phyloP scores from a whole-genome alignment of 2,888 invertebrate species.

The Drosophila atroscutellata region DNA sequence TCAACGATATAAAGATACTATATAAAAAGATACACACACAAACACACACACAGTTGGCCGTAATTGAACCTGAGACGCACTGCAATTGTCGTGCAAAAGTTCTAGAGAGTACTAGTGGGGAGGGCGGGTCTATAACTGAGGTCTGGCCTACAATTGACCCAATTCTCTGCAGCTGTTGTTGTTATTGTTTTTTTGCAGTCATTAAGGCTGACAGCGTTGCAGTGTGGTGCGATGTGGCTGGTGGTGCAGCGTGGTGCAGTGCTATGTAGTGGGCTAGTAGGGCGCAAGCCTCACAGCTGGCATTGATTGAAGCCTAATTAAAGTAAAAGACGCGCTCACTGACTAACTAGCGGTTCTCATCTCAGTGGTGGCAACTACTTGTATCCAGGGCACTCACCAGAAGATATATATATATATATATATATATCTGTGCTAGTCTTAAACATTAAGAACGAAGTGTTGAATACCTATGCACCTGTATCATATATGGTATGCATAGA shows the following conservation, averaged over 20 bases:
- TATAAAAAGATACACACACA: slow-evolving; percentile 1
- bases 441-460: neutral
- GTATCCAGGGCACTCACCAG: slow-evolving; percentile 47
- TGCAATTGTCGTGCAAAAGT: slow-evolving; percentile 38
- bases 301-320: slow-evolving; percentile 78
- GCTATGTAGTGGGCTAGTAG: slow-evolving; percentile 46
- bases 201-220: slow-evolving; percentile 56
- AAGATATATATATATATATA: slow-evolving; percentile 1
- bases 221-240: neutral
- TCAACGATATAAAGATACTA: slow-evolving; percentile 16
- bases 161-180: slow-evolving; percentile 36
- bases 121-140: slow-evolving; percentile 9
- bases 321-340: slow-evolving; percentile 33
- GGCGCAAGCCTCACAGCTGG: slow-evolving; percentile 60
- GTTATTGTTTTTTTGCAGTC: slow-evolving; percentile 43
- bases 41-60: slow-evolving; percentile 23
- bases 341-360: neutral
- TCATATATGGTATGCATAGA: neutral
- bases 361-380: slow-evolving; percentile 9
- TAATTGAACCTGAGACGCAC: slow-evolving; percentile 53
- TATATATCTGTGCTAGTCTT: no score
- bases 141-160: slow-evolving; percentile 62
- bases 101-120: neutral
- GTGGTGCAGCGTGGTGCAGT: slow-evolving; percentile 7
- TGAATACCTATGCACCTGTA: neutral